Percentiles rank a stretch among this genome's conserved stretches.
Conservation (phyloP, 2,113 vertebrate genomes). For the Plestiodon gilberti region DNA sequence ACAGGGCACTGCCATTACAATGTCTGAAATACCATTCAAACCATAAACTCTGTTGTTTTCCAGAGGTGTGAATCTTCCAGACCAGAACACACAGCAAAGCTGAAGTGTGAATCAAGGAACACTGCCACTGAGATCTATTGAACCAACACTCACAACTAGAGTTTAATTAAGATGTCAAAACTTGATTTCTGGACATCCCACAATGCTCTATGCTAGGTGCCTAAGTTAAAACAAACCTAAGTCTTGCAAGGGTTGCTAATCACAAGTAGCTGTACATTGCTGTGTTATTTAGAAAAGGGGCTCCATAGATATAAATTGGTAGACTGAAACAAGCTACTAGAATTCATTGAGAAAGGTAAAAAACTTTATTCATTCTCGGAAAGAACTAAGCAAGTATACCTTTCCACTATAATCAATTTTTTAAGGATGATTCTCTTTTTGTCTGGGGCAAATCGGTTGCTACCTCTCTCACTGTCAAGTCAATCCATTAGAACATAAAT, state of each 20-base stretch:
- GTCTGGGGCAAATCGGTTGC: conserved; percentile 42
- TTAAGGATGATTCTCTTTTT: conserved; percentile 30
- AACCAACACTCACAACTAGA: not conserved
- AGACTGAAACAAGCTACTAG: not conserved
- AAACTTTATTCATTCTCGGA: not conserved
- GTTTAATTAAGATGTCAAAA: conserved; percentile 9
- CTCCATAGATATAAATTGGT: conserved; percentile 2
- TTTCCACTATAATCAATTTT: not conserved
- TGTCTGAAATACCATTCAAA: not conserved
- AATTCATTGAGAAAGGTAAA: not conserved
- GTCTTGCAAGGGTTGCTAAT: not conserved
- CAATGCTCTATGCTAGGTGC: not conserved
- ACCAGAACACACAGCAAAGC: not conserved
- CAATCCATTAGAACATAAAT: conserved; percentile 51
- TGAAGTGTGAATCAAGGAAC: not conserved
- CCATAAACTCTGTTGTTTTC: not conserved
- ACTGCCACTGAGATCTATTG: not conserved
- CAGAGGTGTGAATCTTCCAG: not conserved
- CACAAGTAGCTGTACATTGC: not conserved
- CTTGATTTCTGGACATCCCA: too few species aligned
- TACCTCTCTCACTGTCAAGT: conserved; percentile 37
- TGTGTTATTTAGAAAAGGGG: not conserved
- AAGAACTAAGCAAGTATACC: not conserved
- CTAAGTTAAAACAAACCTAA: not conserved
- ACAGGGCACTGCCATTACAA: not conserved